Base-by-base conservation (phyloP, 2,797 vertebrate species). In the Tapirus indicus region DNA sequence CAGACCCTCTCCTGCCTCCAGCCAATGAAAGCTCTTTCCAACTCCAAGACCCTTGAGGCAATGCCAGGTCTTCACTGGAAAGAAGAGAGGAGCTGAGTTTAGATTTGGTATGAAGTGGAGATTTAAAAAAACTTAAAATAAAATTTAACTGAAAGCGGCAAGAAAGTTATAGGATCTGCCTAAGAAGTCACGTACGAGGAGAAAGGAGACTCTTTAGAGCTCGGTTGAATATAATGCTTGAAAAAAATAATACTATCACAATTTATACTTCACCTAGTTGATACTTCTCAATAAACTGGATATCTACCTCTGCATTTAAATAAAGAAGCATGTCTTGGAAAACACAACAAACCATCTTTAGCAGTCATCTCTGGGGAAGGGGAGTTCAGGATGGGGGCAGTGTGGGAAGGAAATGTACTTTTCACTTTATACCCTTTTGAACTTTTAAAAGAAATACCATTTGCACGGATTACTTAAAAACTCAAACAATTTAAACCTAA, bases 41-140 rank as follows among this genome's bases (percentile, higher is more conserved):
- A 60, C 17, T 41, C 20, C 66, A 78, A 20, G 68, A 20, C 52
- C 17, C 2, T 7, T 12, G 13, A 88, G 58, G 21, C 78, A 64
- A 47, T n/a, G 72, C 44, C 18, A 58, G 27, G 6, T n/a, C 60
- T 75, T 71, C 16, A 27, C 7, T 77, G 18, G 41, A 20, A 20
- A 68, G 41, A 52, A 35, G 58, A 49, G 58, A 88, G 29, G 54
- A 58, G 21, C 60, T 9, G 38, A 77, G 25, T 82, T 49, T 72
- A 47, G 77, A 72, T 18, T 77, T 56, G 27, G 72, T 18, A 25
- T n/a, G 54, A 95, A 5, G 49, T 78, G 13, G 10, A 16, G 32
- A 56, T 86, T 96, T 82, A 77, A 79, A 83, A 80, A 5, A 64
- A 75, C 80, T 68, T 38, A 71, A 95, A 71, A 52, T 85, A 47